Conservation (phyloP, 2,113 vertebrate species). For the Lamprologus speciosus region DNA sequence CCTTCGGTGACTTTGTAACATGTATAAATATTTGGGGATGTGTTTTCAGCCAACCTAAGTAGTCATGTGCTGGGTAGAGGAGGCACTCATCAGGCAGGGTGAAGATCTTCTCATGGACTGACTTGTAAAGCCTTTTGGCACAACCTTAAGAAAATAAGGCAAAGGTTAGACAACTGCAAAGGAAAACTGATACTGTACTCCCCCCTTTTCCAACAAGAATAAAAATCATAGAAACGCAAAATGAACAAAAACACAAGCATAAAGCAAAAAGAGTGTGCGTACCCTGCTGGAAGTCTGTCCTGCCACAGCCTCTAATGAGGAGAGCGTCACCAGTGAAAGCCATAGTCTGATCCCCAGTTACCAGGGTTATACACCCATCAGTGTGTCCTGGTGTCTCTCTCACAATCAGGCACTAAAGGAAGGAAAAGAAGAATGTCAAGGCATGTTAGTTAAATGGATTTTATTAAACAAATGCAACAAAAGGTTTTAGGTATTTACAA, state of each 20-base stretch:
- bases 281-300: constrained; percentile 92
- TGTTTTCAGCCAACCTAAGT: constrained; percentile 64
- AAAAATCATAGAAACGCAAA: not conserved
- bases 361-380: constrained; percentile 79
- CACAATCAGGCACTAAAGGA: constrained; percentile 65
- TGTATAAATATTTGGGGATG: not conserved
- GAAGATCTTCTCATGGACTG: constrained; percentile 81
- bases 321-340: constrained; percentile 85
- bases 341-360: constrained; percentile 74
- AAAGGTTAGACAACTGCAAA: not conserved
- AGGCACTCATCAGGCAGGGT: constrained; percentile 79
- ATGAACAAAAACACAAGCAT: constrained; percentile 44
- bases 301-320: constrained; percentile 85
- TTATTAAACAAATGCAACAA: rapidly evolving
- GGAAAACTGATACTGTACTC: not conserved
- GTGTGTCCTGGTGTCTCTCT: constrained; percentile 86
- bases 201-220: not conserved
- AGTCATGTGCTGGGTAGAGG: constrained; percentile 86
- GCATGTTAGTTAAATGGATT: not conserved
- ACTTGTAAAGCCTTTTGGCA: constrained; percentile 73
- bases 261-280: constrained; percentile 7
- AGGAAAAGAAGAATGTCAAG: not conserved
- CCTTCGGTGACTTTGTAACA: not conserved
- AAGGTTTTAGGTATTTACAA: not conserved
- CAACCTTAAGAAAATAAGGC: constrained; percentile 60